These are phyloP conservation scores for Lymantria dispar DNA, from an alignment of 2,888 invertebrate genomes.

Conservation along the genomic window DNA sequence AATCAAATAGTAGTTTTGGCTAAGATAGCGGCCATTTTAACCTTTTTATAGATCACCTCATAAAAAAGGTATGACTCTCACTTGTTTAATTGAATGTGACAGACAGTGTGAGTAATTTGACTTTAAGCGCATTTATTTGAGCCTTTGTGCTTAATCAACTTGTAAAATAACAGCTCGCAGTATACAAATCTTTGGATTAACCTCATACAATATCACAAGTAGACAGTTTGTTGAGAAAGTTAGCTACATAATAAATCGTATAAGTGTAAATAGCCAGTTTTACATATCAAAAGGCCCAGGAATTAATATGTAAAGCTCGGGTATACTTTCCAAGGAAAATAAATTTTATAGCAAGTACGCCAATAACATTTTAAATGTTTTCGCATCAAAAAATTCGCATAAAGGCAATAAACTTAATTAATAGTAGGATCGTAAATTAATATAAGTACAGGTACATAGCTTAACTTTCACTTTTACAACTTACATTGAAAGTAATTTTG, in stretches of 20 bases:
- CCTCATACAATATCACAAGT: background rate
- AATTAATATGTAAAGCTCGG: background rate
- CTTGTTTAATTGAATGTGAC: no score
- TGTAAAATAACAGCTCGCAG: background rate
- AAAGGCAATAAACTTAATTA: slow-evolving; percentile 3
- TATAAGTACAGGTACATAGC: slow-evolving; percentile 7
- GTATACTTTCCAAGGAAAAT: background rate
- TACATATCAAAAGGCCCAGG: background rate
- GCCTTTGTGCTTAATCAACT: no score
- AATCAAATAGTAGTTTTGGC: no score
- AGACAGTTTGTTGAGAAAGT: background rate
- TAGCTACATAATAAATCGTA: background rate
- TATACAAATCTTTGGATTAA: background rate
- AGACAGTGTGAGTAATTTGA: no score
- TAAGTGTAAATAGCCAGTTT: background rate
- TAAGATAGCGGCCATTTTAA: no score
- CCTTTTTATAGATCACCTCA: no score
- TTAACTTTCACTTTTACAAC: slow-evolving; percentile 1
- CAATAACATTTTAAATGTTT: background rate
- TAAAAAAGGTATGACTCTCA: no score
- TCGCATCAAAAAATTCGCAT: background rate
- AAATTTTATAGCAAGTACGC: background rate
- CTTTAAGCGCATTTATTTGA: no score
- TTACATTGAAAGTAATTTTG: background rate
- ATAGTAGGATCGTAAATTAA: slow-evolving; percentile 12